Evolutionary conservation across 2,888 invertebrate species (phyloP).

Genomic region (Dascillus cervinus): DNA sequence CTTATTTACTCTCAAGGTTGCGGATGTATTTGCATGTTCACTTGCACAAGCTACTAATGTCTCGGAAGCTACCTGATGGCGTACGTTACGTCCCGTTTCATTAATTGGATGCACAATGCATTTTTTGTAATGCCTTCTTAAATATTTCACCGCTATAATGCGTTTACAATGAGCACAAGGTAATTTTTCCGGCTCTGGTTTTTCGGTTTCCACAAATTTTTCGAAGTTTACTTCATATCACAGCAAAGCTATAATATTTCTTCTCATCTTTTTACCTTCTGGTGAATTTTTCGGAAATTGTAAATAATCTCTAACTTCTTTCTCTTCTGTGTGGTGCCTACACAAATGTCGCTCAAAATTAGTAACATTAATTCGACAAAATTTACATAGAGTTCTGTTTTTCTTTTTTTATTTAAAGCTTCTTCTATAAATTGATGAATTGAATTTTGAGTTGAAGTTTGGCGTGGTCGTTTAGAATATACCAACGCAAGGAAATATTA

Average conservation of each 20-base stretch:
- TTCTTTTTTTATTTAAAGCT: no score
- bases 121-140: constrained; percentile 13
- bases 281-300: constrained; percentile 9
- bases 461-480: no score
- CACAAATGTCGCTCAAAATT: no score
- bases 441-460: no score
- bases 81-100: constrained; percentile 7
- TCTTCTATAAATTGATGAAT: no score
- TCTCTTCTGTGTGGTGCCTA: constrained; percentile 12
- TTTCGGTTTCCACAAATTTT: constrained; percentile 7
- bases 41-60: constrained; percentile 7
- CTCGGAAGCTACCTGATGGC: constrained; percentile 4
- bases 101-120: constrained; percentile 12
- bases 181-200: constrained; percentile 6
- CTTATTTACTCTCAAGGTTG: constrained; percentile 6
- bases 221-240: constrained; percentile 7
- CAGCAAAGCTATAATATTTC: constrained; percentile 10
- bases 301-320: constrained; percentile 11
- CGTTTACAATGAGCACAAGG: constrained; percentile 15
- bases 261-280: constrained; percentile 10
- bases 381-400: no score
- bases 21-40: constrained; percentile 2
- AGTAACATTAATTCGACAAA: no score
- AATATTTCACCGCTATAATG: constrained; percentile 8
- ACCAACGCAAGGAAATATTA: no score